Percentiles rank a stretch among this genome's conserved stretches.
These are phyloP conservation scores for Hypotaenidia okinawae DNA, from an alignment of 2,797 vertebrate genomes.

Conservation along the genomic window DNA sequence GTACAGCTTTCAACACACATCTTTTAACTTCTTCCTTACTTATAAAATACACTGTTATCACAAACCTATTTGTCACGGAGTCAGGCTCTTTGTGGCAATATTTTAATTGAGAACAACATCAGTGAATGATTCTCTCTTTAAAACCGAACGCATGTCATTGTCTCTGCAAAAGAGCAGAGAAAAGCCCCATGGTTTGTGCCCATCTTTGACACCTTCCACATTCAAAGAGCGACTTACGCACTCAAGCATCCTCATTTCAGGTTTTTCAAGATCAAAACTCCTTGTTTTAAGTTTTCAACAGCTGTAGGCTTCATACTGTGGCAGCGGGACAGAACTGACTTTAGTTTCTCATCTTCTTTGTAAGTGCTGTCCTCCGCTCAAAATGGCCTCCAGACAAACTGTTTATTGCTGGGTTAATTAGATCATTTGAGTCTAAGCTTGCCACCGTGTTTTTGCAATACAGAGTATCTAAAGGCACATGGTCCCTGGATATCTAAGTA, in stretches of 20 bases:
- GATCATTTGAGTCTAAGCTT: not conserved
- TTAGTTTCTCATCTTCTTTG: not conserved
- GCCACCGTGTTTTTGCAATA: not conserved
- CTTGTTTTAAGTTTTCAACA: not conserved
- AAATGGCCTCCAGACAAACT: not conserved
- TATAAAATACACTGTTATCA: not conserved
- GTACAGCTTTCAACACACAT: not conserved
- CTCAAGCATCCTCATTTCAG: not conserved
- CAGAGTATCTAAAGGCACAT: not conserved
- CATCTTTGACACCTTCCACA: not conserved
- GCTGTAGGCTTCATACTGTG: not conserved
- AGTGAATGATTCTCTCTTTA: not conserved
- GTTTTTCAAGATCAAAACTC: not conserved
- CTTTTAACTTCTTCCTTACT: not conserved
- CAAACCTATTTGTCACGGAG: not conserved
- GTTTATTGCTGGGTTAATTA: conserved; percentile 36
- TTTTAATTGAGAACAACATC: not conserved
- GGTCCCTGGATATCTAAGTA: not conserved
- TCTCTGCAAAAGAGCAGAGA: not conserved
- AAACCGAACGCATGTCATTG: not conserved
- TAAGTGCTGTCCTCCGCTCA: not conserved
- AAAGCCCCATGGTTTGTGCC: not conserved
- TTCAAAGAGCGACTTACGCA: not conserved
- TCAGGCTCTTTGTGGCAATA: not conserved
- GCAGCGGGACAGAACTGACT: not conserved